Evolutionary conservation across 2,888 invertebrate genomes (phyloP), one percentile per base, ranked within the genome.

Genomic region (Adela reaumurella): DNA sequence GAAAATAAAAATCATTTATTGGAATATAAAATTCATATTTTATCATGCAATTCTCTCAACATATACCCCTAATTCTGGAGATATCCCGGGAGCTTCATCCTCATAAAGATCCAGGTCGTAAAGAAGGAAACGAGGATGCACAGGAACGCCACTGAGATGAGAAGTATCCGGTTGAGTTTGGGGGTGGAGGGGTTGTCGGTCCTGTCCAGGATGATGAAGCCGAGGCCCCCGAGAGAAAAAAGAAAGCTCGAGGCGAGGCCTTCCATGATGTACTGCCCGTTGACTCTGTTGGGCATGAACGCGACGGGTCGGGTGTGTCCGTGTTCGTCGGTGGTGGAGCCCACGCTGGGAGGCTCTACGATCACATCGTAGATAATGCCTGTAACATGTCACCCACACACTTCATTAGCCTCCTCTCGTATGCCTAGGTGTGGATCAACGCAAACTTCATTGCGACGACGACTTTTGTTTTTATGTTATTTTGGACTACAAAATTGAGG

Each of bases 251-350:
- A 94, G 0, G 97, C 97, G 53, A 99, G 74, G 1, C 99, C 98
- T 77, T 99, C 99, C 96, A 99, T 97, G 50, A 99, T 99, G 65
- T 98, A 99, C 67, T 99, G 98, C 0, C 98, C 98, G 71, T 99
- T 99, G 0, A 99, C 96, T 56, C 98, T 83, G 67, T 97, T 97
- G 0, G 97, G 97, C 96, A 98, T 96, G 65, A 98, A 97, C 1
- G 97, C 97, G 5, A 95, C 97, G 17, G 98, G 97, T 61, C 94
- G 84, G 16, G 94, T 93, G 66, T 97, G 95, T 1, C 99, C 99
- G 67, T 93, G 90, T 67, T 98, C 98, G 72, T 99, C 98, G 19
- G 97, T 97, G 1, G 97, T 97, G 2, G 96, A 96, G 19, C 98
- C 98, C 51, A 96, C 94, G 67, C 96, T 94, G 6, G 98, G 98